Evolutionary conservation across 2,113 vertebrate species (phyloP).

Genomic region (Forbesichthys papilliferus): DNA sequence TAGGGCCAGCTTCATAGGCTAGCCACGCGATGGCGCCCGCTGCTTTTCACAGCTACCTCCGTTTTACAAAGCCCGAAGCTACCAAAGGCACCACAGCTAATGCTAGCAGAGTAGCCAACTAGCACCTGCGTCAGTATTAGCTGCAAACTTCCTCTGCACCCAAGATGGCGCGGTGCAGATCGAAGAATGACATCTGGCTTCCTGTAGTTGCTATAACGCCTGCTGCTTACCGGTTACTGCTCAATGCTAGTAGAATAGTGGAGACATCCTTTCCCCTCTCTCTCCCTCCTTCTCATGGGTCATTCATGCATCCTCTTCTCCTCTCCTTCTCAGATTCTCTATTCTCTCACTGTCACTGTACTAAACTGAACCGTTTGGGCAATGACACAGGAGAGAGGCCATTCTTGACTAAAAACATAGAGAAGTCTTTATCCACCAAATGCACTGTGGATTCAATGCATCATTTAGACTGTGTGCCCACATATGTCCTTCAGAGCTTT

Average conservation of each 20-base stretch:
- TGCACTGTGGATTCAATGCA: constrained; percentile 59
- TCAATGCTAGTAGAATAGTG: constrained; percentile 42
- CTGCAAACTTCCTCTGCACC: constrained; percentile 35
- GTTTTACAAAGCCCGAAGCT: constrained; percentile 16
- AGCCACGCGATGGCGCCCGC: constrained; percentile 23
- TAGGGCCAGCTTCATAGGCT: constrained; percentile 29
- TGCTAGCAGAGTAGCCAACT: constrained; percentile 45
- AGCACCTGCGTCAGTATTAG: constrained; percentile 31
- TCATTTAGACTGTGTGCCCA: constrained; percentile 61
- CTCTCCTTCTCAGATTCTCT: constrained; percentile 14
- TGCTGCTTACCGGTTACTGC: constrained; percentile 43
- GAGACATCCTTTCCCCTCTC: constrained; percentile 31
- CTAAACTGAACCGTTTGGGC: constrained; percentile 37
- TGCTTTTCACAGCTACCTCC: constrained; percentile 10
- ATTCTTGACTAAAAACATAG: constrained; percentile 55
- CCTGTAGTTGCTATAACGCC: constrained; percentile 34
- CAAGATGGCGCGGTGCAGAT: constrained; percentile 21
- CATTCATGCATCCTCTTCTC: constrained; percentile 16
- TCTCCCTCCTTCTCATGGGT: constrained; percentile 13
- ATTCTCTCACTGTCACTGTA: constrained; percentile 5
- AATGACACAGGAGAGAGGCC: constrained; percentile 47
- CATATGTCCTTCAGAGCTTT: constrained; percentile 41
- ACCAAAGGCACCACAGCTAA: constrained; percentile 23
- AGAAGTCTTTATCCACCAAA: constrained; percentile 54
- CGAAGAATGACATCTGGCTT: constrained; percentile 47